These are phyloP conservation scores for Lutjanus argentimaculatus DNA, from an alignment of 2,797 vertebrate genomes.

Conservation along the genomic window DNA sequence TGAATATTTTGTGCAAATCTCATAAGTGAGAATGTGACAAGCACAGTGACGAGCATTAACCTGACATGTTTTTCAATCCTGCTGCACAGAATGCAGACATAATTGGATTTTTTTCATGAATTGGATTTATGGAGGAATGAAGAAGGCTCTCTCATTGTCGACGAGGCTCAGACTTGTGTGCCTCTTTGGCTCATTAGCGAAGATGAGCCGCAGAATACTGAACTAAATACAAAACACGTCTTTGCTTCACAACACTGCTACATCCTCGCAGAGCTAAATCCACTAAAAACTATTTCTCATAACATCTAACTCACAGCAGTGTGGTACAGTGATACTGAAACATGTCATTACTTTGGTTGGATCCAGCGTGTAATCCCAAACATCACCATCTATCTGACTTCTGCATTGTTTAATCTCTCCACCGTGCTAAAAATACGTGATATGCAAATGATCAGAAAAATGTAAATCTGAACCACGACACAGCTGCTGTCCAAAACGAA, in stretches of 20 bases:
- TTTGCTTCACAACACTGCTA: conserved; percentile 8
- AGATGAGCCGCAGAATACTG: conserved; percentile 30
- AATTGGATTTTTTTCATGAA: conserved; percentile 57
- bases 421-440: neutral
- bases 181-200: conserved; percentile 43
- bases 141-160: conserved; percentile 23
- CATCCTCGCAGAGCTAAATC: conserved; percentile 6
- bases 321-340: neutral
- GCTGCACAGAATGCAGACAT: conserved; percentile 15
- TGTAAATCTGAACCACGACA: conserved; percentile 48
- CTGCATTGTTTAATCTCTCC: conserved; percentile 11
- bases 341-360: neutral
- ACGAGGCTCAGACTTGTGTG: conserved; percentile 11
- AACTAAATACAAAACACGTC: conserved; percentile 17
- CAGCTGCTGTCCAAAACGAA: conserved; percentile 51
- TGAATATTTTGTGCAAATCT: neutral
- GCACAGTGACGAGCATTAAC: neutral
- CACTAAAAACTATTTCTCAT: conserved; percentile 4
- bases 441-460: conserved; percentile 35
- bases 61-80: neutral
- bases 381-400: conserved; percentile 27
- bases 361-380: conserved; percentile 29
- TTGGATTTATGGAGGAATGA: conserved; percentile 46
- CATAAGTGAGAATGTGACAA: neutral
- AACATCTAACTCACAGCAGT: neutral